Conservation (phyloP, 2,113 vertebrate genomes). For the Sigmodon hispidus region DNA sequence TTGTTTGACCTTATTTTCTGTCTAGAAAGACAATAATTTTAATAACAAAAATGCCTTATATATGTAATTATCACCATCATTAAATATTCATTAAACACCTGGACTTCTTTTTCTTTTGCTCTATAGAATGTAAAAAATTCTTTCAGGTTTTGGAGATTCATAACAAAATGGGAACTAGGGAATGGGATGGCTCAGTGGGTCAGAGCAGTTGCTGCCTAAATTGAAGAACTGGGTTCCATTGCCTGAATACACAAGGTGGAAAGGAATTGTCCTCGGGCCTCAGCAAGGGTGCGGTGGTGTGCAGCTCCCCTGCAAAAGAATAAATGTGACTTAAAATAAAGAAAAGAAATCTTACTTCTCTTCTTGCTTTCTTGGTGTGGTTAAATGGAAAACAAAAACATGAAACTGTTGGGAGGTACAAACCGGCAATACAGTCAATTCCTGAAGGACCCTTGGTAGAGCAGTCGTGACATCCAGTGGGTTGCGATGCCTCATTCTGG, state of each 20-base stretch:
- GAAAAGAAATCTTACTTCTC: background rate
- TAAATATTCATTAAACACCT: background rate
- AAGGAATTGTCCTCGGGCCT: too few relatives aligned
- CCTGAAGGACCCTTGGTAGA: background rate
- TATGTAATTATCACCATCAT: background rate
- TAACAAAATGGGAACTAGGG: background rate
- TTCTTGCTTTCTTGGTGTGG: background rate
- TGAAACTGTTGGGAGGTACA: background rate
- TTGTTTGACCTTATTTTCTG: slow-evolving; percentile 21
- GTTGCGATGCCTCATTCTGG: background rate
- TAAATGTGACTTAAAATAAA: too few relatives aligned
- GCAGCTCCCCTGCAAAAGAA: background rate
- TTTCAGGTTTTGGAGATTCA: background rate
- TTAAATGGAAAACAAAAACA: background rate
- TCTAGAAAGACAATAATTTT: slow-evolving; percentile 46
- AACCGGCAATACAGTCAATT: background rate
- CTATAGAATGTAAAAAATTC: background rate
- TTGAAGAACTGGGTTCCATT: too few relatives aligned
- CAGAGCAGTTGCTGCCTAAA: background rate
- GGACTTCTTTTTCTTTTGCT: background rate
- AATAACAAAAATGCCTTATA: slow-evolving; percentile 25
- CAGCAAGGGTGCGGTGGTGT: background rate
- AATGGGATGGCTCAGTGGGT: background rate
- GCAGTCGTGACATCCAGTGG: background rate
- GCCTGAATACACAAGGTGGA: too few relatives aligned